A percentile compares a stretch with the other conserved stretches of the same genome.
Conservation (phyloP, 1,140 invertebrate species). For the Littorina saxatilis region DNA sequence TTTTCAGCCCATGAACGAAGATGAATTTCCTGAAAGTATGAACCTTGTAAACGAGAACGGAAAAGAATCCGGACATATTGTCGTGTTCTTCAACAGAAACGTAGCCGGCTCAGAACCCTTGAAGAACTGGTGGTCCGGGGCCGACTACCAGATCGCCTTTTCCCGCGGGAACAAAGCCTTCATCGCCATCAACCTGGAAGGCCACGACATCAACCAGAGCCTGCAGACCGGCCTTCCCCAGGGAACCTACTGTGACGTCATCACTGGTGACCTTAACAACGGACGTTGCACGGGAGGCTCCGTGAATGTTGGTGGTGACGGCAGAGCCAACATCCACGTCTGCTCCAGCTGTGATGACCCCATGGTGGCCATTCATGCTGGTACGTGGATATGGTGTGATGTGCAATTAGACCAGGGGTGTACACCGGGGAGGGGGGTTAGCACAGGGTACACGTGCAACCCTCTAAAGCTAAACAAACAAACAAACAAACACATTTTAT, state of each 20-base stretch:
- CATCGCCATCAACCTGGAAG: conserved; percentile 65
- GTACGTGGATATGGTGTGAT: too few relatives aligned
- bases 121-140: conserved; percentile 63
- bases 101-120: conserved; percentile 42
- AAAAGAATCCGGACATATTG: too few relatives aligned
- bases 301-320: conserved; percentile 80
- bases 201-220: conserved; percentile 41
- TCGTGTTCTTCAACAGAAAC: conserved; percentile 50
- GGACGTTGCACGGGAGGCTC: conserved; percentile 84
- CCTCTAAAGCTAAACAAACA: too few relatives aligned
- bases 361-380: conserved; percentile 85
- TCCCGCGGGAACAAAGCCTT: conserved; percentile 62
- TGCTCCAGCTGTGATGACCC: conserved; percentile 80
- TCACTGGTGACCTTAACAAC: conserved; percentile 81
- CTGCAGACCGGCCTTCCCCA: conserved; percentile 84
- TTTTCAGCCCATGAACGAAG: too few relatives aligned
- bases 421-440: too few relatives aligned
- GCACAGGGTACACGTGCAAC: too few relatives aligned
- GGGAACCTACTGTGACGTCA: conserved; percentile 90
- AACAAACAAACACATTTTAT: too few relatives aligned
- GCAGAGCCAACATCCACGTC: conserved; percentile 81
- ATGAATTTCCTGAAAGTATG: too few relatives aligned
- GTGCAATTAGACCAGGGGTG: too few relatives aligned
- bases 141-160: conserved; percentile 67
- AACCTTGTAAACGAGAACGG: too few relatives aligned